Evolutionary conservation across 2,113 vertebrate genomes (phyloP).

Genomic region (Equus przewalskii): DNA sequence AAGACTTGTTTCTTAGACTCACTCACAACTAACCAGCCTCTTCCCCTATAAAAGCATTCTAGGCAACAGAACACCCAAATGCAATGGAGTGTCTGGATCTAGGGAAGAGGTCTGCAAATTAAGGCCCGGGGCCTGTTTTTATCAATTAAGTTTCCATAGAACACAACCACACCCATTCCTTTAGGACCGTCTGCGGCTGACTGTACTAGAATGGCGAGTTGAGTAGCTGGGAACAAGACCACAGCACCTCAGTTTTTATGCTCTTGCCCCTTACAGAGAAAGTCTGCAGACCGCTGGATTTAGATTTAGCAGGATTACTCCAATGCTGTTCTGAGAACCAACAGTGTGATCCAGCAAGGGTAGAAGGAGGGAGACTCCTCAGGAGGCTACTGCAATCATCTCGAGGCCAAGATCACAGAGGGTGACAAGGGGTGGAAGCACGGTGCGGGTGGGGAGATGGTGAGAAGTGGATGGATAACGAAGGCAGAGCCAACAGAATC

Average conservation of each 20-base stretch:
- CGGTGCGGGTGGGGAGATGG: background rate
- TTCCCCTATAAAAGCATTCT: background rate
- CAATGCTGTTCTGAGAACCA: background rate
- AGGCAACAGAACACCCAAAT: background rate
- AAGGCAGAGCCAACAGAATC: background rate
- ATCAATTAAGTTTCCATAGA: background rate
- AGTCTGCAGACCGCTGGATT: background rate
- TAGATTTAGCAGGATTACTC: background rate
- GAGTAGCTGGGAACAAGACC: background rate
- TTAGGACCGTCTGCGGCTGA: background rate
- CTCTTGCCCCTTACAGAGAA: background rate
- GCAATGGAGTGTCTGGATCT: background rate
- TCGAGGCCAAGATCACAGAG: background rate
- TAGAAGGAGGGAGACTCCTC: background rate
- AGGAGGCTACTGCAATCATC: fast-evolving
- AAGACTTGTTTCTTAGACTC: background rate
- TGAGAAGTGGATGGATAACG: fast-evolving
- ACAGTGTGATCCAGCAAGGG: background rate
- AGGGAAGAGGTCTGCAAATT: background rate
- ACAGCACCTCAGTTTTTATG: background rate
- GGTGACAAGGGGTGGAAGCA: background rate
- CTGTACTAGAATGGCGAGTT: background rate
- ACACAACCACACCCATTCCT: background rate
- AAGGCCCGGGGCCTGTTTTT: background rate
- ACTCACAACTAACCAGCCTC: background rate